Conservation (phyloP, 2,888 invertebrate genomes). For the Colostygia pectinataria region DNA sequence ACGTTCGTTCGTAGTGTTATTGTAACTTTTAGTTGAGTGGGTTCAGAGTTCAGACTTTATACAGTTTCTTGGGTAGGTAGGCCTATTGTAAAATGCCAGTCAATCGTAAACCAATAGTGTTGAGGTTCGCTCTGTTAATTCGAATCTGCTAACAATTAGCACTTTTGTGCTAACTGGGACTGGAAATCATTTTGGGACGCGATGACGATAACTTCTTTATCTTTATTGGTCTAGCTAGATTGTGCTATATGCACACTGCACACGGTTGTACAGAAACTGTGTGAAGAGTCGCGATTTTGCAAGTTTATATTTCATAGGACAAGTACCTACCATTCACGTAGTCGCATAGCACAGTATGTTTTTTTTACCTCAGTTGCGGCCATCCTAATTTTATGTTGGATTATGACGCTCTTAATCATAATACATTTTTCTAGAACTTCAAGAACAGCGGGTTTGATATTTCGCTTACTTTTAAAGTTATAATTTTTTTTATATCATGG, state of each 20-base stretch:
- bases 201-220: conserved; percentile 6
- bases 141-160: conserved; percentile 7
- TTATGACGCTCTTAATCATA: too few species aligned
- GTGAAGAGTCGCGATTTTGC: conserved; percentile 3
- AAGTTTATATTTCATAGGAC: too few species aligned
- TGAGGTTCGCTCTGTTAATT: conserved; percentile 2
- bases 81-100: background rate
- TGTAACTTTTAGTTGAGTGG: background rate
- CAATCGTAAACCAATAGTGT: conserved; percentile 10
- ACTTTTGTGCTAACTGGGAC: conserved; percentile 3
- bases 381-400: too few species aligned
- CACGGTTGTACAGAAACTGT: background rate
- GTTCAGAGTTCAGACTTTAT: conserved; percentile 15
- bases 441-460: too few species aligned
- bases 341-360: too few species aligned
- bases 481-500: too few species aligned
- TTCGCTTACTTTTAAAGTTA: too few species aligned
- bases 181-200: conserved; percentile 1
- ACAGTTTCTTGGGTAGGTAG: background rate
- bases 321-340: too few species aligned
- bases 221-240: conserved; percentile 4
- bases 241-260: too few species aligned
- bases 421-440: too few species aligned
- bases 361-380: too few species aligned
- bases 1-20: background rate